Evolutionary conservation across 2,113 vertebrate species (phyloP).

Genomic region (Marmota flaviventris): DNA sequence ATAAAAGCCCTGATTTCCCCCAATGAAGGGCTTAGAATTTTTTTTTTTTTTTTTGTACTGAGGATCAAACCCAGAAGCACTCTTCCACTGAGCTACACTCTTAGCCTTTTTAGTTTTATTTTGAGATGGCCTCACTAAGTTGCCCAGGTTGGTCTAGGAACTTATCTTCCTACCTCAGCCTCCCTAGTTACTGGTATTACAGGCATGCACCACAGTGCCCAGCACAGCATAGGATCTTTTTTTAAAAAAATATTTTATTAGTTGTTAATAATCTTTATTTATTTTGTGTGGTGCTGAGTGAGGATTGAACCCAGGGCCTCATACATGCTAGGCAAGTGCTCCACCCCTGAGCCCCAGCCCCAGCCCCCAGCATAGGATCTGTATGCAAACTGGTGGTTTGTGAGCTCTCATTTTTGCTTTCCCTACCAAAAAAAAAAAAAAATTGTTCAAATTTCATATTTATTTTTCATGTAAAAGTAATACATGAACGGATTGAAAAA

Average conservation of each 20-base stretch:
- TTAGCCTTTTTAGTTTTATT: neutral
- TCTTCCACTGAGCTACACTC: neutral
- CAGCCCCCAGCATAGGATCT: neutral
- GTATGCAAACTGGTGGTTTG: neutral
- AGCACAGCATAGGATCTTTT: neutral
- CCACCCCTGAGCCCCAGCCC: too few species aligned
- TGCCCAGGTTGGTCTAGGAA: neutral
- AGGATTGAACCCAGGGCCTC: too few species aligned
- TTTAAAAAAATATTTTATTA: too few species aligned
- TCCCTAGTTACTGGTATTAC: neutral
- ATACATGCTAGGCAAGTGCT: too few species aligned
- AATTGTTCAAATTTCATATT: neutral
- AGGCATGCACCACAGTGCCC: neutral
- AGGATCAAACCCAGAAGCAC: neutral
- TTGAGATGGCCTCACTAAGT: neutral
- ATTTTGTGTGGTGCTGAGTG: too few species aligned
- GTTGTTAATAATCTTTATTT: too few species aligned
- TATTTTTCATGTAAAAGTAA: slow-evolving; percentile 25
- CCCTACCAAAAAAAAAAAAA: neutral
- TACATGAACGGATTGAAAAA: neutral
- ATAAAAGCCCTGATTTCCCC: neutral
- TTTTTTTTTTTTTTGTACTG: neutral
- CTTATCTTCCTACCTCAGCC: neutral
- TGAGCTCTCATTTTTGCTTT: neutral
- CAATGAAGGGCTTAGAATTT: neutral